Evolutionary conservation across 2,888 invertebrate species (phyloP).

Genomic region (Brachyptera putata): DNA sequence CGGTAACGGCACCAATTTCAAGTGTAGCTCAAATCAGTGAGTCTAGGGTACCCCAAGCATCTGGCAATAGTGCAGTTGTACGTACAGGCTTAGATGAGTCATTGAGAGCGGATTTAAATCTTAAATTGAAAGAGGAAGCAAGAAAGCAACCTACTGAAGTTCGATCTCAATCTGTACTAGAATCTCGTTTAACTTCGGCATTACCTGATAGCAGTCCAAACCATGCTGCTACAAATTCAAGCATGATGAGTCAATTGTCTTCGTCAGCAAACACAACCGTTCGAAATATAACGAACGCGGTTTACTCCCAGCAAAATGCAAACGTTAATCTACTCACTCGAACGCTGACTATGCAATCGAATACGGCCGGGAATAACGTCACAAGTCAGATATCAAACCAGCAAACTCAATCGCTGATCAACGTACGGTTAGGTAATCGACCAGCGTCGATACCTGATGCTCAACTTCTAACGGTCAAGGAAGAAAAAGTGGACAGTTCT

Average conservation of each 20-base stretch:
- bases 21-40: no score
- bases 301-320: background rate
- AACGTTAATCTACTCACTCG: background rate
- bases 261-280: background rate
- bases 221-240: background rate
- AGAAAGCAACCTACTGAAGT: background rate
- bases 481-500: conserved; percentile 1
- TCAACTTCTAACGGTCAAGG: background rate
- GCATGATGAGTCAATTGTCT: background rate
- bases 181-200: conserved; percentile 6
- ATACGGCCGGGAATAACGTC: no score
- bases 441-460: background rate
- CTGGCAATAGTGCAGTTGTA: no score
- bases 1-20: no score
- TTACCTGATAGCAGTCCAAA: background rate
- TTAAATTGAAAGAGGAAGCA: no score
- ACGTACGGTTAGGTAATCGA: background rate
- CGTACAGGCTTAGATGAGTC: no score
- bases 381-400: no score
- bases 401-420: background rate
- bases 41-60: no score
- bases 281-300: no score
- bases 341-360: background rate
- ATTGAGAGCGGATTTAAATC: no score
- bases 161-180: conserved; percentile 2